Base-by-base conservation (phyloP, 2,113 vertebrate species). In the Ornithorhynchus anatinus region DNA sequence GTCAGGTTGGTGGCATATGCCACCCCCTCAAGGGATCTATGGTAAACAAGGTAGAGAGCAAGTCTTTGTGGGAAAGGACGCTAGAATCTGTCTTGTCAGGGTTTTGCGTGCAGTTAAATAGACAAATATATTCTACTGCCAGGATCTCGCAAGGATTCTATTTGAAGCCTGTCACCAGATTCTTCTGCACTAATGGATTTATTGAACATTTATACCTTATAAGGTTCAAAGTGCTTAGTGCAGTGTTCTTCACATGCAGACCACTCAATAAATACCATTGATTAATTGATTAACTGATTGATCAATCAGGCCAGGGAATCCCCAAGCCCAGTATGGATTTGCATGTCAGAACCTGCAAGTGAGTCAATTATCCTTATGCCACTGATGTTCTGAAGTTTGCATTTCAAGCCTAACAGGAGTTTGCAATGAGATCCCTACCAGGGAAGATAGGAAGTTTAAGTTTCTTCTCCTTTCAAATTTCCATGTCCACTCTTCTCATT, bases 151-250 rank as follows among this genome's bases (percentile, higher is more conserved):
- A 86, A 77, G 72, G 86, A 81, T 90, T 90, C 81, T 68, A 86
- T 82, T 90, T 90, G 90, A 92, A 79, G 78, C 84, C 86, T 92
- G 90, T 92, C 91, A 92, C 73, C 88, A 88, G 90, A 85, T 92
- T 89, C 89, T 80, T 84, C 86, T 89, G 86, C 88, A 79, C 81
- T 62, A 35, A 81, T 75, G 68, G 86, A 87, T 84, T 86, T 92
- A 90, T 84, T 88, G 77, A 78, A 81, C 72, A 53, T 57, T 88
- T 70, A 80, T 79, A 76, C 53, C 78, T 88, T 75, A 25, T 86
- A 86, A 84, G 79, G 78, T 86, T 88, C 80, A 88, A 85, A 86
- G 32, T n/a, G n/a, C n/a, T n/a, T n/a, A n/a, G n/a, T n/a, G n/a
- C n/a, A n/a, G n/a, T n/a, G n/a, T n/a, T n/a, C n/a, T n/a, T n/a